These are phyloP conservation scores for Palythoa heliodiscus DNA, from an alignment of 92 coral and sea anemone genomes.

Conservation along the genomic window DNA sequence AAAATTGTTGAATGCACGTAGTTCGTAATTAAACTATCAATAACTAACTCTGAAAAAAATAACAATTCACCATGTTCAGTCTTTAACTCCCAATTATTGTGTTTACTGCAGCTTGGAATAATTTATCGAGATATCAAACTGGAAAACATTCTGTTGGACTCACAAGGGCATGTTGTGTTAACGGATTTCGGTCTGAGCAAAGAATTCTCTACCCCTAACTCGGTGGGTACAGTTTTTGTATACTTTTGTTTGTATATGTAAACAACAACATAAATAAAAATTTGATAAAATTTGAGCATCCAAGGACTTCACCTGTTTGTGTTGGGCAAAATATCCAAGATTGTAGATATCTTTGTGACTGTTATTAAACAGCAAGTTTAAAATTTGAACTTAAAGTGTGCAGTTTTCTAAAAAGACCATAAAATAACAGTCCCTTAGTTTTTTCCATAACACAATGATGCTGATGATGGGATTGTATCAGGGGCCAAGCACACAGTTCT, in stretches of 20 bases:
- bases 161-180: constrained; percentile 93
- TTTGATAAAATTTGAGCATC: not conserved
- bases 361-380: too few relatives aligned
- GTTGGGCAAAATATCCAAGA: not conserved
- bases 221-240: constrained; percentile 62
- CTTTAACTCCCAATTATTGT: not conserved
- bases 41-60: not conserved
- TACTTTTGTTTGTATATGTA: constrained; percentile 8
- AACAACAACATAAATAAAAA: constrained; percentile 6
- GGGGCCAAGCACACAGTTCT: too few relatives aligned
- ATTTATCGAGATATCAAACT: constrained; percentile 97
- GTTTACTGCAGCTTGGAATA: constrained; percentile 88
- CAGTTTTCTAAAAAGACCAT: too few relatives aligned
- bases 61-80: not conserved
- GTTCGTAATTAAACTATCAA: not conserved
- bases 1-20: too few relatives aligned
- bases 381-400: too few relatives aligned
- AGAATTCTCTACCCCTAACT: constrained; percentile 87
- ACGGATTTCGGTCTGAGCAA: constrained; percentile 99
- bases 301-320: not conserved
- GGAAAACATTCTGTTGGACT: constrained; percentile 91
- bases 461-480: too few relatives aligned
- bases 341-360: too few relatives aligned
- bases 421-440: too few relatives aligned
- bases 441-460: too few relatives aligned